Conservation (phyloP, 2,797 vertebrate genomes). For the Ctenochaetus hawaiiensis region DNA sequence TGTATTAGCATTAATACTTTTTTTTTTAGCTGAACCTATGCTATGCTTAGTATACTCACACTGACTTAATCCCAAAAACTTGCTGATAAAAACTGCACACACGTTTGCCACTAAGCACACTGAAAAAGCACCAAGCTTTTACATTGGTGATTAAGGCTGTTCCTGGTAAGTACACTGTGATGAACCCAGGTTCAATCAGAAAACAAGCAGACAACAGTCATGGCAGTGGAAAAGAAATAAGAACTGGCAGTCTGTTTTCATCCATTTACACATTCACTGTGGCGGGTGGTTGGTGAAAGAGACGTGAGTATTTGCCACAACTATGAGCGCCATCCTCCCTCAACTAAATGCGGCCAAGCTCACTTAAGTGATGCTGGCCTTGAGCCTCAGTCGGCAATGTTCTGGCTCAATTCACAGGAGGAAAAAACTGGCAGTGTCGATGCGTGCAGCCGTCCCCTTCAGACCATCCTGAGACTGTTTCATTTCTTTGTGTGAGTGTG, state of each 20-base stretch:
- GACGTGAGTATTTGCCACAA: conserved; percentile 38
- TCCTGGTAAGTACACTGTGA: conserved; percentile 38
- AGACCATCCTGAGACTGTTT: conserved; percentile 69
- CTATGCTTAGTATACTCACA: conserved; percentile 11
- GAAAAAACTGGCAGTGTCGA: conserved; percentile 65
- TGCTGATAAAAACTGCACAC: conserved; percentile 8
- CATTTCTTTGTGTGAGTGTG: not conserved
- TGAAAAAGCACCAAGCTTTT: conserved; percentile 41
- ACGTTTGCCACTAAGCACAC: conserved; percentile 27
- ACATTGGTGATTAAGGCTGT: conserved; percentile 59
- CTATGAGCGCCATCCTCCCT: conserved; percentile 24
- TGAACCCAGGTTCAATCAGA: conserved; percentile 23
- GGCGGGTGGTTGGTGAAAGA: conserved; percentile 56
- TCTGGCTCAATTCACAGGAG: conserved; percentile 73
- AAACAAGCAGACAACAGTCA: conserved; percentile 43
- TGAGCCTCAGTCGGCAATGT: conserved; percentile 52
- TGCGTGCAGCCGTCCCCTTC: conserved; percentile 52
- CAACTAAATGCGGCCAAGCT: conserved; percentile 35
- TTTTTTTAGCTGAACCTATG: conserved; percentile 11
- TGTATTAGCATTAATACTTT: conserved; percentile 21
- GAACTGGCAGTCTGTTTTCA: conserved; percentile 54
- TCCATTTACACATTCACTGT: conserved; percentile 72
- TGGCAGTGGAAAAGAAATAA: conserved; percentile 64
- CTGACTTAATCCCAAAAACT: conserved; percentile 20
- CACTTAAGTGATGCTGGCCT: conserved; percentile 46